A percentile compares a stretch with the other conserved stretches of the same genome.
Conservation (phyloP, 2,797 vertebrate genomes). For the Rhodeus uyekii region DNA sequence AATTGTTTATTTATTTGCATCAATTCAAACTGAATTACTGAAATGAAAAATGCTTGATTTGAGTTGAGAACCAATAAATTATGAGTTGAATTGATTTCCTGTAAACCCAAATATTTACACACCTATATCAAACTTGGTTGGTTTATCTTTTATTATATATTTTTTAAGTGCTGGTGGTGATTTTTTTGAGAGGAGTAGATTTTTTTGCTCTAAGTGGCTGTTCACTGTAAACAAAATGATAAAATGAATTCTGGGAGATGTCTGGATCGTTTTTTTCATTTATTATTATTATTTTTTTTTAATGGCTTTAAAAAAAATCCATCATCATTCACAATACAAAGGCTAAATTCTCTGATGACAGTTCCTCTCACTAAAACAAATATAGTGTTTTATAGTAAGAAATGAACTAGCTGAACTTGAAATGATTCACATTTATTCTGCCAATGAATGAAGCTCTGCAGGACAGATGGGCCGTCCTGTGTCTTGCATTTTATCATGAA, state of each 20-base stretch:
- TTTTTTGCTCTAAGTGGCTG: constrained; percentile 37
- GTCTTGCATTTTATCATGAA: constrained; percentile 16
- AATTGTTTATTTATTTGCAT: too few relatives aligned
- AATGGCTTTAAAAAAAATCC: too few relatives aligned
- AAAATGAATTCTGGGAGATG: not conserved
- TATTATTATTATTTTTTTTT: too few relatives aligned
- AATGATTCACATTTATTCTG: constrained; percentile 33
- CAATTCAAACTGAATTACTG: not conserved
- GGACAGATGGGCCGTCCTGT: constrained; percentile 49
- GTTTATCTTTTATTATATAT: constrained; percentile 53
- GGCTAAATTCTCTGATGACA: not conserved
- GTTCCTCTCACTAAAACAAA: not conserved
- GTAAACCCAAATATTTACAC: not conserved
- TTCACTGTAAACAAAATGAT: constrained; percentile 33
- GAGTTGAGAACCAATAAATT: too few relatives aligned
- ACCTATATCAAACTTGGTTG: constrained; percentile 34
- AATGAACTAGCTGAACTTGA: constrained; percentile 37
- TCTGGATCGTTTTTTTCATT: not conserved
- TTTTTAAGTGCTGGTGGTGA: constrained; percentile 39
- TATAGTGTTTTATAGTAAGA: not conserved
- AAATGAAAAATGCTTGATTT: not conserved
- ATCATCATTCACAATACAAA: not conserved
- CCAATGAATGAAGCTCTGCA: constrained; percentile 46
- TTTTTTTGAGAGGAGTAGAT: constrained; percentile 21
- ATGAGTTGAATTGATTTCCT: not conserved